Base-by-base conservation (phyloP, 2,113 vertebrate genomes). In the Myanophis thanlyinensis region DNA sequence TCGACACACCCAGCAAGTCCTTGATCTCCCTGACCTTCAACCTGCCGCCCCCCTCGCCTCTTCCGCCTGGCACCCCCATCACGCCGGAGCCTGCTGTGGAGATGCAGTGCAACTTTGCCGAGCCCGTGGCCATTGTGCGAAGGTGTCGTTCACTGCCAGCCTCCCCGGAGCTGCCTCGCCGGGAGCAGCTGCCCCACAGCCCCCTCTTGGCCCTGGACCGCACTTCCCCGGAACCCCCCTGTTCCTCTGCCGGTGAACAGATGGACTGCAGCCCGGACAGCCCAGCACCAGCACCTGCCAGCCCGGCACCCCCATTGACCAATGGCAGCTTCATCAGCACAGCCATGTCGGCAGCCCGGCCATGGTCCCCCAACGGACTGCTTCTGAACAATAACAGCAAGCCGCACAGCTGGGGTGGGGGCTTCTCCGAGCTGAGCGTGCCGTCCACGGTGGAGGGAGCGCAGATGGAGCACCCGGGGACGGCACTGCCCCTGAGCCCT, bases 1-100 rank as follows among this genome's bases (percentile, higher is more conserved):
- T 98, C 3, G 98, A 99, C 96, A 98, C 98, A 0, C 99, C 98
- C 2, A 99, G 98, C 98, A 99, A 98, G 96, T 99, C 98, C 0
- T 97, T 98, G 93, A 97, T 98, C 90, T 99, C 98, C 0, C 97
- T 99, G 91, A 98, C 98, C 22, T 98, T 99, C 0, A 97, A 98
- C 86, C 98, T 98, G 25, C 98, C 98, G 0, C 98, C 98, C 0
- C 98, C 98, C 0, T 91, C 97, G 88, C 95, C 97, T 0, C 97
- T 98, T 18, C 93, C 95, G 56, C 95, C 94, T 25, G 93, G 93
- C 96, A 94, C 94, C 94, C 94, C 98, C 1, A 51, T 97, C 92
- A 97, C 97, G 0, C 95, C 98, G 0, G 96, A 96, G 91, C 97
- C 93, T 0, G 88, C 94, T 0, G 59, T 92, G 92, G 97, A 98